phyloP scores from a whole-genome alignment of 1,140 invertebrate genomes.

The Campodea augens region DNA sequence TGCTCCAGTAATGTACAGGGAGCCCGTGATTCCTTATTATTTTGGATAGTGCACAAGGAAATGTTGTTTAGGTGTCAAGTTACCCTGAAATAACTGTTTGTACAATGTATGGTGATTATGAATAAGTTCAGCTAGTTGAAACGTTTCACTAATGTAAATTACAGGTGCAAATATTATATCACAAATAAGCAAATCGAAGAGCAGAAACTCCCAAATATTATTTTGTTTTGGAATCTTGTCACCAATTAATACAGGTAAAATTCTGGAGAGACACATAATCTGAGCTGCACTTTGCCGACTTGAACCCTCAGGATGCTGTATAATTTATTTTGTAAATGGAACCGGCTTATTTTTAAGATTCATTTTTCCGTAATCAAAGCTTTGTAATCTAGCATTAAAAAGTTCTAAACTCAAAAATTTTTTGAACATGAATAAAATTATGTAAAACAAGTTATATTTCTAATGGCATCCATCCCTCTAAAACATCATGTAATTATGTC shows the following conservation, averaged over 20 bases:
- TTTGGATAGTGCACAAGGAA: background rate
- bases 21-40: background rate
- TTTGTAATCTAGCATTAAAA: background rate
- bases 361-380: background rate
- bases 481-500: slow-evolving; percentile 1
- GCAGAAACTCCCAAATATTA: background rate
- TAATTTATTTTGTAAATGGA: background rate
- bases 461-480: background rate
- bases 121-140: background rate
- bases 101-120: background rate
- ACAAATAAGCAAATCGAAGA: background rate
- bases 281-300: background rate
- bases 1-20: background rate
- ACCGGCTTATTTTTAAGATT: background rate
- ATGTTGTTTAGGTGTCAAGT: slow-evolving; percentile 1
- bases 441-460: background rate
- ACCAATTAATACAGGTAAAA: background rate
- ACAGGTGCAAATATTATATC: background rate
- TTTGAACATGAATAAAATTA: background rate
- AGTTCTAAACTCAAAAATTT: background rate
- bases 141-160: background rate
- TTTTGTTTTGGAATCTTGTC: slow-evolving; percentile 1
- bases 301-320: background rate
- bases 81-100: background rate
- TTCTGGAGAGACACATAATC: background rate